Evolutionary conservation across 2,113 vertebrate species (phyloP).

Genomic region (Leptosomus discolor): DNA sequence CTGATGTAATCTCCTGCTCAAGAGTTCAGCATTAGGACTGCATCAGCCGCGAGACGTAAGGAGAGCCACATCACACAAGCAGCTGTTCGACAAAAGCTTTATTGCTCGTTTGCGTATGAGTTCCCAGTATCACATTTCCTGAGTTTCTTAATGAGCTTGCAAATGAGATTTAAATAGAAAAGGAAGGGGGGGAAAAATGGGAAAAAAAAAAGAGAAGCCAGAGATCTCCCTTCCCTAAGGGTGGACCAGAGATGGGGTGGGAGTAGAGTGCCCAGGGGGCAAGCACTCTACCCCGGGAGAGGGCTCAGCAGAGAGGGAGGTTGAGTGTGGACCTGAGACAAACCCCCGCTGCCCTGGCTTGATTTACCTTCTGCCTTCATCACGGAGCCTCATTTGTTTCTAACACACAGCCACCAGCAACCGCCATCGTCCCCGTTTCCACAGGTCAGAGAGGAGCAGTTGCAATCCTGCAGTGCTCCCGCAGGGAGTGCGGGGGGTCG

Average conservation of each 20-base stretch:
- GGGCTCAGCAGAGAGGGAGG: neutral
- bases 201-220: neutral
- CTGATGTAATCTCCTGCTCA: slow-evolving; percentile 39
- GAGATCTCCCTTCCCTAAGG: neutral
- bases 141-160: slow-evolving; percentile 59
- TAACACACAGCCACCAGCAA: neutral
- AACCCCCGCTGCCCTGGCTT: neutral
- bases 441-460: neutral
- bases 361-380: neutral
- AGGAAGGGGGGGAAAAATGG: neutral
- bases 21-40: slow-evolving; percentile 30
- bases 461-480: neutral
- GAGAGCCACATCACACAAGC: slow-evolving; percentile 45
- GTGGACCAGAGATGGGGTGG: neutral
- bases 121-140: slow-evolving; percentile 56
- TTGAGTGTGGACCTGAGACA: rapidly evolving
- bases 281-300: rapidly evolving
- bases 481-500: rapidly evolving
- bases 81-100: slow-evolving; percentile 69
- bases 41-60: slow-evolving; percentile 16
- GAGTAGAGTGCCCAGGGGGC: neutral
- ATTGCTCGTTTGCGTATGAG: slow-evolving; percentile 52
- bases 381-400: neutral
- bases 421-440: neutral
- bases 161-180: slow-evolving; percentile 63